Conservation (phyloP, 2,113 vertebrate species). For the Pygoscelis antarcticus region DNA sequence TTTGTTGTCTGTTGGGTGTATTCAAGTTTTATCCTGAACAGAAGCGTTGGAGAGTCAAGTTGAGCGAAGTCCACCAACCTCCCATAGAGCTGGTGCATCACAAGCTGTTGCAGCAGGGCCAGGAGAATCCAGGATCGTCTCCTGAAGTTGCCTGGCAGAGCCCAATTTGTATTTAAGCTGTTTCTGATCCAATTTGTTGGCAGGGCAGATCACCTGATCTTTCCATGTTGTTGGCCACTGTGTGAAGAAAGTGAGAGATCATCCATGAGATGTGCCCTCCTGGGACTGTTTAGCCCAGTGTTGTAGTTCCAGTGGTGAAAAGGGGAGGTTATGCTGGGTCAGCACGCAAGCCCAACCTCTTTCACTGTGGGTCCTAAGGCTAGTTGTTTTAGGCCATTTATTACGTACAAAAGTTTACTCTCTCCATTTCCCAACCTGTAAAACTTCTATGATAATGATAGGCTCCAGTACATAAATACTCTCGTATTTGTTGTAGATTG, state of each 20-base stretch:
- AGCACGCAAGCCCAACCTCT: not conserved
- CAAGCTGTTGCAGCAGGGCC: not conserved
- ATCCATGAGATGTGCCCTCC: not conserved
- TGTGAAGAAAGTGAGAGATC: not conserved
- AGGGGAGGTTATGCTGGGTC: not conserved
- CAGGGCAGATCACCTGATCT: too few species aligned
- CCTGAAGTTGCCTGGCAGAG: not conserved
- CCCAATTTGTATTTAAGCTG: not conserved
- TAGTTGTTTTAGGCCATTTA: not conserved
- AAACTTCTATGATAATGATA: too few species aligned
- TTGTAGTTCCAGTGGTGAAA: not conserved
- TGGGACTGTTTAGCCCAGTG: not conserved
- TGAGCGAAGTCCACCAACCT: not conserved
- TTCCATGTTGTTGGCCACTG: not conserved
- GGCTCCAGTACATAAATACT: not conserved
- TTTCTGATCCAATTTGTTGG: not conserved
- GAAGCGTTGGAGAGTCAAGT: not conserved
- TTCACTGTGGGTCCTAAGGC: not conserved
- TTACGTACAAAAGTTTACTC: rapidly evolving
- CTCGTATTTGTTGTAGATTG: conserved; percentile 77
- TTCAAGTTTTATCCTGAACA: not conserved
- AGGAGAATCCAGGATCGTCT: not conserved
- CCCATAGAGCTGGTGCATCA: not conserved
- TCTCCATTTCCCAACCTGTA: not conserved
- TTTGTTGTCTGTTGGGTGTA: not conserved